Conservation (phyloP, 53 echinoderm and acorn worm species). For the Paelopatides confundens region DNA sequence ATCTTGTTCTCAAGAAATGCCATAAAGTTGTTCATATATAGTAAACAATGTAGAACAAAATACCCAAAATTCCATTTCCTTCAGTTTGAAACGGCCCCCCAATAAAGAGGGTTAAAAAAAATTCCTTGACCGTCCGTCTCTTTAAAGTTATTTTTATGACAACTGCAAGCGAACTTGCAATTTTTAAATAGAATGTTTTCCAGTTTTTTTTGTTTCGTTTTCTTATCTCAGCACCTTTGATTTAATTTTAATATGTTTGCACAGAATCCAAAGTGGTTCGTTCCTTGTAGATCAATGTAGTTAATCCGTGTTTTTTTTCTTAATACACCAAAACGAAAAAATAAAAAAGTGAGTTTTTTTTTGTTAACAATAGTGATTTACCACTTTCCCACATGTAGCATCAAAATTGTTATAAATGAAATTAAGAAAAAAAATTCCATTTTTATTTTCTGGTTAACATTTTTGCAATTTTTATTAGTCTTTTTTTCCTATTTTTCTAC, state of each 20-base stretch:
- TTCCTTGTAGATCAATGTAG: neutral
- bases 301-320: neutral
- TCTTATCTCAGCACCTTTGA: constrained; percentile 30
- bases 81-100: too few relatives aligned
- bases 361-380: neutral
- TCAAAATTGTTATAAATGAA: neutral
- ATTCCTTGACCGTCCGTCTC: neutral
- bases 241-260: constrained; percentile 11
- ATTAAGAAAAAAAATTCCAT: neutral
- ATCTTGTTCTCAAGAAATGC: too few relatives aligned
- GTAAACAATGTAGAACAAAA: too few relatives aligned
- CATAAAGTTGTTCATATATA: too few relatives aligned
- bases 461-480: constrained; percentile 49
- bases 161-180: constrained; percentile 6
- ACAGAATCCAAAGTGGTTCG: neutral
- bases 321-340: neutral
- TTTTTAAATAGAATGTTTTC: constrained; percentile 23
- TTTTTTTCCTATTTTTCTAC: constrained; percentile 7
- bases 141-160: neutral
- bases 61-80: too few relatives aligned
- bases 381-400: neutral
- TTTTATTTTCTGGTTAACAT: constrained; percentile 26
- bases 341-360: neutral
- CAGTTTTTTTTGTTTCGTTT: constrained; percentile 23
- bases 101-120: neutral